phyloP scores from a whole-genome alignment of 2,797 vertebrate genomes.

The Ptychadena robeensis region DNA sequence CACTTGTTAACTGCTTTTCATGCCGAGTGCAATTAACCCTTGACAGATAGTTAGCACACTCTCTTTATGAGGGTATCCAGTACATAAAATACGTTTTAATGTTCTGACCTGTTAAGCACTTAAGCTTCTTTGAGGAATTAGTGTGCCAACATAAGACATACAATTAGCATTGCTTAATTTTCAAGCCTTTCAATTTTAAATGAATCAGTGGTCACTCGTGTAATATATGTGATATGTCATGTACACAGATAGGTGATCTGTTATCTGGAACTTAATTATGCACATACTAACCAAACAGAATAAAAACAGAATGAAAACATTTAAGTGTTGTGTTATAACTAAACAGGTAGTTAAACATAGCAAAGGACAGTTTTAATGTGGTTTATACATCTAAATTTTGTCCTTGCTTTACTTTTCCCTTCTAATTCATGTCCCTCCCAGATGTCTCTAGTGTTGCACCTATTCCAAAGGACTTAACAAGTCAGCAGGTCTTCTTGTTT shows the following conservation, averaged over 20 bases:
- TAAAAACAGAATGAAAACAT: not conserved
- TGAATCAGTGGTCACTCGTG: not conserved
- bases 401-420: no score
- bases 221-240: not conserved
- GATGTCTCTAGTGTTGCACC: no score
- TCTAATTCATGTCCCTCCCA: no score
- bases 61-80: slow-evolving; percentile 69
- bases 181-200: slow-evolving; percentile 20
- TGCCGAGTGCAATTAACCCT: slow-evolving; percentile 88
- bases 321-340: not conserved
- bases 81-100: slow-evolving; percentile 77
- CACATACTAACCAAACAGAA: not conserved
- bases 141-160: slow-evolving; percentile 24
- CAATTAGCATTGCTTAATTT: slow-evolving; percentile 46
- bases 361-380: no score
- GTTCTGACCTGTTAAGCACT: slow-evolving; percentile 75
- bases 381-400: no score
- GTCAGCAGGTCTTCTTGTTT: no score
- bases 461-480: no score
- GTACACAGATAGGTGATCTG: not conserved
- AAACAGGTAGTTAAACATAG: not conserved
- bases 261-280: not conserved
- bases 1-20: slow-evolving; percentile 93
- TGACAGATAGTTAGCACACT: slow-evolving; percentile 75
- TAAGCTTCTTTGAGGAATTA: slow-evolving; percentile 71